Conservation (phyloP, 2,113 vertebrate species). For the Callospermophilus lateralis region DNA sequence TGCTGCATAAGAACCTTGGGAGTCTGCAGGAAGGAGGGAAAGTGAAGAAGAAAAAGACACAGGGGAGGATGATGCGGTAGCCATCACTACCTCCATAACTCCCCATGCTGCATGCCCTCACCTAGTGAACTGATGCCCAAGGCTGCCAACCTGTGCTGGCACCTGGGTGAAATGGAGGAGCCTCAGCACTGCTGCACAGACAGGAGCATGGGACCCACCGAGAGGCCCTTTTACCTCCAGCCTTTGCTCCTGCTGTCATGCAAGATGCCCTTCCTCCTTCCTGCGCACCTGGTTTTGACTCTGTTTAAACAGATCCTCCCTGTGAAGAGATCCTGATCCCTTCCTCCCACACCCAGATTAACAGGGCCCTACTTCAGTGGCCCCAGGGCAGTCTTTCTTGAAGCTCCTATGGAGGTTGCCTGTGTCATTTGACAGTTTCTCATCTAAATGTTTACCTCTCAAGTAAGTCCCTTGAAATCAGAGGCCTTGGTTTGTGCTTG, state of each 20-base stretch:
- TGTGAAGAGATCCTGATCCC: not conserved
- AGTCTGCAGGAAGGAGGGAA: not conserved
- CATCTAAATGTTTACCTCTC: not conserved
- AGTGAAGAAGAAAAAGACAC: not conserved
- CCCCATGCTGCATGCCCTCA: not conserved
- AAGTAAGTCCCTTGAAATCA: not conserved
- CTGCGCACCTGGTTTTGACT: not conserved
- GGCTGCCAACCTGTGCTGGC: not conserved
- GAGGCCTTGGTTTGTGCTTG: not conserved
- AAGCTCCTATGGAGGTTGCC: not conserved
- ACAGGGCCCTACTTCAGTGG: not conserved
- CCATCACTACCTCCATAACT: rapidly evolving
- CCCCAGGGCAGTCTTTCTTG: not conserved
- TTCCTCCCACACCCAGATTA: not conserved
- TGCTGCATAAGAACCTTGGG: not conserved
- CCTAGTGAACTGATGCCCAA: not conserved
- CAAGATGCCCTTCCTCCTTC: not conserved
- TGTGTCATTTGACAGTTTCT: not conserved
- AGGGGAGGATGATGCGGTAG: not conserved
- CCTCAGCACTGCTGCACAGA: not conserved
- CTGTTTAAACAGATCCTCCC: not conserved
- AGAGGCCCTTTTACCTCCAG: not conserved
- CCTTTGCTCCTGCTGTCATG: not conserved
- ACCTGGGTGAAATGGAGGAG: not conserved
- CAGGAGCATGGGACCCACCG: no score